Evolutionary conservation across 2,113 vertebrate species (phyloP), one percentile per base, ranked within the genome.

Genomic region (Cathartes aura): DNA sequence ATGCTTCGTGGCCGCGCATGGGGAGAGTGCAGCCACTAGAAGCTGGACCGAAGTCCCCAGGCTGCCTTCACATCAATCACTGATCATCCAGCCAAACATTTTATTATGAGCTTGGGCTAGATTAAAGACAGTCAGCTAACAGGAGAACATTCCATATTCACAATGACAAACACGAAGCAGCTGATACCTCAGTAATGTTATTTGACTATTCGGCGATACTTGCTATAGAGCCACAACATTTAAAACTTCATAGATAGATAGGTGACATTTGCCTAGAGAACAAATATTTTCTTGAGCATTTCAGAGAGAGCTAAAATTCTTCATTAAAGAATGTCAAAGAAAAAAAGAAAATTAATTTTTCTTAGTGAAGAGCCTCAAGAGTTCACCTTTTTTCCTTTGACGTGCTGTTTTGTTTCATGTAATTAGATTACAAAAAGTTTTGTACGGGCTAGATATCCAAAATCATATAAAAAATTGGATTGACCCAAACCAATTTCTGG

Each of bases 1-100:
- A 0, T 47, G 13, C 73, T 40, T 47, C 5, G 1, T 6, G 43
- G 21, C 27, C 56, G n/a, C 0, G 0, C 23, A 2, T 1, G 7
- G 17, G 71, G 55, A 43, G 27, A 62, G 45, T 1, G 3, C 64
- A 56, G 83, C 48, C 30, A 23, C 21, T 9, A 16, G 63, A 47
- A 89, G 22, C 32, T 63, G 81, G 36, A 36, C 40, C 2, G 2
- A 8, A 40, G 45, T 50, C 53, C 18, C 66, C 26, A 40, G 48
- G 59, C 40, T 81, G 34, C 72, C 24, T 59, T 58, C 87, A 36
- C 29, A 34, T 53, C 42, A 38, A 20, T 30, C 67, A 43, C 16
- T 56, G 71, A 12, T 60, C 62, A 66, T 67, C 24, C 83, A 78
- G 52, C 50, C 55, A 81, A 71, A 66, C 20, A 30, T 75, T 87